phyloP scores from a whole-genome alignment of 2,888 invertebrate species.

The Beris morrisii region DNA sequence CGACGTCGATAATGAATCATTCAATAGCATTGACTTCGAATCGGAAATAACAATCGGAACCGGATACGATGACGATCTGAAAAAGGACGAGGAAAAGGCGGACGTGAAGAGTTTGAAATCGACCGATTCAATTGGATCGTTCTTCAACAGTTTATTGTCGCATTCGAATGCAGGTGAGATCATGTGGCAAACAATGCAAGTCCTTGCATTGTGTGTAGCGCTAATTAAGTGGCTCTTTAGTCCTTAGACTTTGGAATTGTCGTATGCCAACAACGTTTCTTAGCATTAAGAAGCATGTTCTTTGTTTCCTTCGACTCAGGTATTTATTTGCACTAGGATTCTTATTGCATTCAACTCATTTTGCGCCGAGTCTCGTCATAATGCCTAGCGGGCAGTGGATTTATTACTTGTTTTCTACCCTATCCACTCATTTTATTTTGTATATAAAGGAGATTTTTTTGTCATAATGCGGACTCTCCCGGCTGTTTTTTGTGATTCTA shows the following conservation, averaged over 20 bases:
- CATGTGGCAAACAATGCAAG: not conserved
- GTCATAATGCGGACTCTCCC: slow-evolving; percentile 1
- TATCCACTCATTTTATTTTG: not conserved
- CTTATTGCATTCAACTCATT: not conserved
- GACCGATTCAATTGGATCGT: slow-evolving; percentile 53
- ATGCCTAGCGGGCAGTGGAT: not conserved
- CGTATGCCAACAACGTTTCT: no score
- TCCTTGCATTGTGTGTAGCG: not conserved
- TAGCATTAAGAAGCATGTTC: no score
- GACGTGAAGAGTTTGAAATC: slow-evolving; percentile 39
- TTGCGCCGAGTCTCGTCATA: not conserved
- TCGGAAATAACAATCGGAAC: slow-evolving; percentile 54
- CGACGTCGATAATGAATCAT: slow-evolving; percentile 57
- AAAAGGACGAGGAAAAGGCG: slow-evolving; percentile 30
- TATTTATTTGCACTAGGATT: not conserved
- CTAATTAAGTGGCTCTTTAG: not conserved
- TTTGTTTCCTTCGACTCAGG: not conserved
- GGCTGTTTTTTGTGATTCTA: no score
- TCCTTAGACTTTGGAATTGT: no score
- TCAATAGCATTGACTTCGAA: slow-evolving; percentile 57
- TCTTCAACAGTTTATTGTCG: slow-evolving; percentile 54
- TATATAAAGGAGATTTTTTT: not conserved
- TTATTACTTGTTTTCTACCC: not conserved
- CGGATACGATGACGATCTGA: slow-evolving; percentile 26
- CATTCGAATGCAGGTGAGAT: slow-evolving; percentile 54